phyloP scores from a whole-genome alignment of 2,888 invertebrate species.

The Sinodicranocentrus sp. region DNA sequence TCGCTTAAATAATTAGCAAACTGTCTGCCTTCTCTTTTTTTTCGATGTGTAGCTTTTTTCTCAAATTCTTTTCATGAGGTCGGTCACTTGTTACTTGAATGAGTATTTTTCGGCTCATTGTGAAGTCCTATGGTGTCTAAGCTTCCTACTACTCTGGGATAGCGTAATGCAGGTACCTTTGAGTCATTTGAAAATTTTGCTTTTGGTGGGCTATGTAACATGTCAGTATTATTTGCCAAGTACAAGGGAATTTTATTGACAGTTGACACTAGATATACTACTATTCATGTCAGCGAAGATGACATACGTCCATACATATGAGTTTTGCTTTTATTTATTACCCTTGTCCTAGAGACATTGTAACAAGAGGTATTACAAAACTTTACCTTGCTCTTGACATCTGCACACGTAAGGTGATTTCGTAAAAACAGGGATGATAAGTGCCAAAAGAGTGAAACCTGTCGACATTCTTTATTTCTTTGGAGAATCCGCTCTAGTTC shows the following conservation, averaged over 20 bases:
- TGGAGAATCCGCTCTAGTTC: neutral
- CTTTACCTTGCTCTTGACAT: conserved; percentile 43
- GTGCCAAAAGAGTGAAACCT: conserved; percentile 8
- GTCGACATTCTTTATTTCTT: conserved; percentile 7
- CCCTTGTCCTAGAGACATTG: neutral
- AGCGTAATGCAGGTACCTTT: too few species aligned
- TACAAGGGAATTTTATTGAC: conserved; percentile 32
- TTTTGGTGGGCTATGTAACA: too few species aligned
- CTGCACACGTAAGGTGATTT: neutral
- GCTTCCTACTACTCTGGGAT: conserved; percentile 1
- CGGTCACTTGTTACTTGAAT: conserved; percentile 30
- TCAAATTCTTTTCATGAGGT: conserved; percentile 32
- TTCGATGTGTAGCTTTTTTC: neutral
- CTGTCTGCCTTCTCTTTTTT: conserved; percentile 44
- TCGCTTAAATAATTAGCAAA: conserved; percentile 54
- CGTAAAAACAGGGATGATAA: neutral
- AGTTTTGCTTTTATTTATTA: conserved; percentile 13
- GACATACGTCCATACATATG: conserved; percentile 22
- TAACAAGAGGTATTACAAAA: conserved; percentile 4
- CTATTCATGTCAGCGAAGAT: conserved; percentile 51
- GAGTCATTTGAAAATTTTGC: too few species aligned
- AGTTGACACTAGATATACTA: conserved; percentile 56
- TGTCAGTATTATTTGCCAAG: neutral
- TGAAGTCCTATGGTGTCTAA: too few species aligned
- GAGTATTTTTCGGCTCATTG: neutral